phyloP scores from a whole-genome alignment of 2,888 invertebrate species.

The Brachypalpus laphriformis region DNA sequence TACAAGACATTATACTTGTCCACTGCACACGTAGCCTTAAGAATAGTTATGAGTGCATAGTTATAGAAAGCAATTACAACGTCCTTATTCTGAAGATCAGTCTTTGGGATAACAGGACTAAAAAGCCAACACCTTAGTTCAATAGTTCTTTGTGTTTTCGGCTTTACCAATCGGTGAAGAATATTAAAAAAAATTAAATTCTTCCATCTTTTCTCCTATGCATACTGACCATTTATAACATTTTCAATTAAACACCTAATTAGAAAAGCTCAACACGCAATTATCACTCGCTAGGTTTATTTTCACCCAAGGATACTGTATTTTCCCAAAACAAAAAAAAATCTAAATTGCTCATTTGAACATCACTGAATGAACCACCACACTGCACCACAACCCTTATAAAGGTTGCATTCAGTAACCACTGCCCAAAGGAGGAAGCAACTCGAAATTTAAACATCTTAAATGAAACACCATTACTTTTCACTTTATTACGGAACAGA shows the following conservation, averaged over 20 bases:
- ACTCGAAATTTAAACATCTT: slow-evolving; percentile 41
- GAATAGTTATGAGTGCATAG: too few species aligned
- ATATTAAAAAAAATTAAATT: too few species aligned
- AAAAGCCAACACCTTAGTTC: too few species aligned
- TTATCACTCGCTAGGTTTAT: slow-evolving; percentile 8
- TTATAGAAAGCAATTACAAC: too few species aligned
- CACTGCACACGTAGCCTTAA: too few species aligned
- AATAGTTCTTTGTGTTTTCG: too few species aligned
- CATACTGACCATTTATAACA: too few species aligned
- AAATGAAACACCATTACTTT: slow-evolving; percentile 35
- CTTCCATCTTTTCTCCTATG: too few species aligned
- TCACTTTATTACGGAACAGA: not conserved
- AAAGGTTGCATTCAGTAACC: not conserved
- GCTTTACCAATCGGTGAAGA: too few species aligned
- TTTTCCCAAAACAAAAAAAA: not conserved
- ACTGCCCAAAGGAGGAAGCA: not conserved
- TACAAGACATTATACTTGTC: too few species aligned
- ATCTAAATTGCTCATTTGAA: not conserved
- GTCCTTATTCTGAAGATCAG: too few species aligned
- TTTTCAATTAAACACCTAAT: not conserved
- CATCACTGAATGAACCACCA: slow-evolving; percentile 14
- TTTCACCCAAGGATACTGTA: not conserved
- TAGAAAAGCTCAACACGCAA: slow-evolving; percentile 30
- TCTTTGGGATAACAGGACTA: too few species aligned
- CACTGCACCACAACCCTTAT: not conserved